Base-by-base conservation (phyloP, 53 echinoderm and acorn worm genomes). In the Temnopleurus reevesii region DNA sequence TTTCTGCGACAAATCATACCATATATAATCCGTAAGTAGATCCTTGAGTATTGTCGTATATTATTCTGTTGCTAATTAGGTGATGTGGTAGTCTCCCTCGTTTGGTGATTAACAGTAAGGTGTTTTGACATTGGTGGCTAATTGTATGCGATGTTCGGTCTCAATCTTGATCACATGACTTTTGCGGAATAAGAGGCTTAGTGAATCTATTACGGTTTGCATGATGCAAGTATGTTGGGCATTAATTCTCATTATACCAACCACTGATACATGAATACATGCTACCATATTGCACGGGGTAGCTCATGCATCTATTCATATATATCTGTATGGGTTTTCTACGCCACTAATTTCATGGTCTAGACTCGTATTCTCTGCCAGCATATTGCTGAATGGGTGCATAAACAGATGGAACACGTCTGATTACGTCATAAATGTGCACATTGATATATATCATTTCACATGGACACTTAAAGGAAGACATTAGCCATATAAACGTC, bases 121-220 rank as follows among this genome's bases (percentile, higher is more conserved):
- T 41, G 36, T 38, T 38, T 30, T 5, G 21, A 8, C 71, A 4
- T 21, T n/a, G 5, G 34, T 13, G 71, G 8, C 63, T 0, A 17
- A 17, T 8, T 0, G 8, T 33, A 41, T 7, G 71, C 21, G 21
- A 41, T 13, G 41, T 41, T 71, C n/a, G 15, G 41, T 71, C 36
- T 71, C 71, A 21, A 10, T n/a, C 21, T n/a, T 36, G 41, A 71
- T 71, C 71, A 71, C 71, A 38, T 71, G 71, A 71, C 71, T 41
- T 19, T 4, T 15, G 38, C 21, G 8, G 38, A 41, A 21, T 71
- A 23, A n/a, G 23, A 71, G 38, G 71, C 41, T 19, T 71, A 41
- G 36, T 71, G 71, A 71, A 56, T 56, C 1, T 24, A 56, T 56
- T 19, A 1, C 5, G 23, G 18, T 7, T 24, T 5, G 56, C 24